Evolutionary conservation across 2,888 invertebrate species (phyloP), one percentile per base, ranked within the genome.

Genomic region (Operophtera brumata): DNA sequence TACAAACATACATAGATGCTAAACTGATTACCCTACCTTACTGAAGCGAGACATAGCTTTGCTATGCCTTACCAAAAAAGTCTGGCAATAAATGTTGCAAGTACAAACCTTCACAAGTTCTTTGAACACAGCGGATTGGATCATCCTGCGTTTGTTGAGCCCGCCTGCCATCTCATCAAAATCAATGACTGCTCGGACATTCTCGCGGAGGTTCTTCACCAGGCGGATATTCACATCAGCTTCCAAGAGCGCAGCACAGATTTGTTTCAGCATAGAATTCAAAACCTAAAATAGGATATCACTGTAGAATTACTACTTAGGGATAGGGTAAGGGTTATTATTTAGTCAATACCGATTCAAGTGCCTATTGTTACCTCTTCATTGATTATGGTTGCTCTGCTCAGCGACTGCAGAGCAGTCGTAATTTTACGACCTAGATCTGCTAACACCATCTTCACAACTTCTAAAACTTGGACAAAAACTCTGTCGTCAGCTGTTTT

Each of bases 151-250:
- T 80, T 99, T 99, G 84, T 99, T 99, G 43, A 99, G 94, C 6
- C 99, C 99, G 35, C 96, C 96, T 69, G 99, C 99, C 98, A 99
- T 99, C 82, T 99, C 99, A 78, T 99, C 99, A 86, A 99, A 99
- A 86, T 99, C 98, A 82, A 99, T 99, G 62, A 98, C 97, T 42
- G 96, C 93, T 54, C 97, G 93, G 26, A 99, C 99, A 97, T 99
- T 99, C 89, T 99, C 99, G 64, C 98, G 92, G 37, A 99, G 91
- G 82, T 97, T 95, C 86, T 98, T 99, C 0, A 99, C 99, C 67
- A 99, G 91, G 69, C 95, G 93, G 68, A 99, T 97, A 87, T 99
- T 99, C 39, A 96, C 96, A 93, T 99, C 99, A 69, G 99, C 97
- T 91, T 99, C 99, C 58, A 99, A 91, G 56, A 99, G 91, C 12